Base-by-base conservation (phyloP, 2,797 vertebrate species). In the Sebastes iracundus region DNA sequence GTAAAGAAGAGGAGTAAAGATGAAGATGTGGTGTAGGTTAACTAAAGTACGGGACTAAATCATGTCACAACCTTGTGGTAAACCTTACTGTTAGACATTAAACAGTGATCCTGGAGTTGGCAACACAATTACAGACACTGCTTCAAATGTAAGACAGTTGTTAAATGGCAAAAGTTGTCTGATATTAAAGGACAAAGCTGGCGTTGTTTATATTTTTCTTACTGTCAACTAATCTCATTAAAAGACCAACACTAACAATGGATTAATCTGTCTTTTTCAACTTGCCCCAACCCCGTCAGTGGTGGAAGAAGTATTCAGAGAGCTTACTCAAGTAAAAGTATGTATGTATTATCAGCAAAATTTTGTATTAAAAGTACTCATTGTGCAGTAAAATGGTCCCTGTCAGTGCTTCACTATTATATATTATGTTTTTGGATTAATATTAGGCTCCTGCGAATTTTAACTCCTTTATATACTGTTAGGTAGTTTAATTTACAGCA, bases 1-100 rank as follows among this genome's bases (percentile, higher is more conserved):
- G 23, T 85, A 53, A 90, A 74, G 65, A 90, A 28, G 7, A 75
- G 33, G 72, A 67, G 5, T 20, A 75, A 53, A 14, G 32, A 64
- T 33, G 79, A 68, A 27, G 25, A 3, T 28, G 42, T 63, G 63
- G 84, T 85, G 4, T 81, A 77, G 68, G 8, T 22, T 11, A 25
- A 11, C 35, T 11, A 27, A 35, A 64, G 8, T 18, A 30, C 16
- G 20, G 4, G 1, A 30, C 4, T 16, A 14, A 33, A 63, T 30
- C n/a, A 49, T 67, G 13, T 3, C 23, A 62, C 5, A 6, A 25
- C 5, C 38, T 27, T 27, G 33, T 67, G 63, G 30, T 68, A 53
- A 79, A 38, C 11, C 6, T 4, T 30, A 62, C 20, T 71, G 4
- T 71, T 62, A 53, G 22, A 53, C 28, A 35, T 25, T 52, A 7